These are phyloP conservation scores for Gasterosteus nipponicus DNA, from an alignment of 2,113 vertebrate genomes.

Conservation along the genomic window DNA sequence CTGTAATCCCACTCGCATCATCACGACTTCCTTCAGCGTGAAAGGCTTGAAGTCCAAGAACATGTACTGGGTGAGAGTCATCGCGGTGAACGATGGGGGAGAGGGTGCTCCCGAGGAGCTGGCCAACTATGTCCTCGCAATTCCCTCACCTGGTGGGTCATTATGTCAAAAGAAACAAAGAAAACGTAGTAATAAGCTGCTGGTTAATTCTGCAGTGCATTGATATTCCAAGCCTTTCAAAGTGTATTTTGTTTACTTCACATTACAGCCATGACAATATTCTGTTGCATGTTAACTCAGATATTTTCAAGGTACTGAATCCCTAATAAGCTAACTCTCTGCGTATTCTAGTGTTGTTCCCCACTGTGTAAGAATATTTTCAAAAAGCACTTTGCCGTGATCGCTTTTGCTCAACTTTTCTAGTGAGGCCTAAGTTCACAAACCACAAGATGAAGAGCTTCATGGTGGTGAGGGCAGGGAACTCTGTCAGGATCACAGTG, in stretches of 20 bases:
- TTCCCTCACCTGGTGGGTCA: slow-evolving; percentile 78
- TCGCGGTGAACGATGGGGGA: slow-evolving; percentile 83
- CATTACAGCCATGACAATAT: not conserved
- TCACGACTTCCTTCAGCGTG: slow-evolving; percentile 78
- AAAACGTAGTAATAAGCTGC: not conserved
- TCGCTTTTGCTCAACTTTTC: slow-evolving; percentile 21
- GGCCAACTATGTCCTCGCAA: slow-evolving; percentile 71
- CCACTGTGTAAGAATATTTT: not conserved
- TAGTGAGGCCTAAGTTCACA: slow-evolving; percentile 87
- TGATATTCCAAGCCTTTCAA: not conserved
- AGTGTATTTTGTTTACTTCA: not conserved
- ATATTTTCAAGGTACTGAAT: not conserved
- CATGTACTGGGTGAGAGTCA: slow-evolving; percentile 86
- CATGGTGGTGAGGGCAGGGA: slow-evolving; percentile 83
- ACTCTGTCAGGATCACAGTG: slow-evolving; percentile 82
- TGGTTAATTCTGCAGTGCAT: not conserved
- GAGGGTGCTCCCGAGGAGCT: slow-evolving; percentile 76
- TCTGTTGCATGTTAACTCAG: not conserved
- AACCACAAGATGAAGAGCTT: slow-evolving; percentile 81
- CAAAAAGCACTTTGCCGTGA: not conserved
- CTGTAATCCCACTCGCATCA: slow-evolving; percentile 78
- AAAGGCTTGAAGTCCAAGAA: slow-evolving; percentile 82
- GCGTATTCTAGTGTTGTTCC: not conserved
- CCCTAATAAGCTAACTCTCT: not conserved
- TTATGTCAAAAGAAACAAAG: not conserved